Evolutionary conservation across 2,888 invertebrate genomes (phyloP).

Genomic region (Drosophila kanekoi): DNA sequence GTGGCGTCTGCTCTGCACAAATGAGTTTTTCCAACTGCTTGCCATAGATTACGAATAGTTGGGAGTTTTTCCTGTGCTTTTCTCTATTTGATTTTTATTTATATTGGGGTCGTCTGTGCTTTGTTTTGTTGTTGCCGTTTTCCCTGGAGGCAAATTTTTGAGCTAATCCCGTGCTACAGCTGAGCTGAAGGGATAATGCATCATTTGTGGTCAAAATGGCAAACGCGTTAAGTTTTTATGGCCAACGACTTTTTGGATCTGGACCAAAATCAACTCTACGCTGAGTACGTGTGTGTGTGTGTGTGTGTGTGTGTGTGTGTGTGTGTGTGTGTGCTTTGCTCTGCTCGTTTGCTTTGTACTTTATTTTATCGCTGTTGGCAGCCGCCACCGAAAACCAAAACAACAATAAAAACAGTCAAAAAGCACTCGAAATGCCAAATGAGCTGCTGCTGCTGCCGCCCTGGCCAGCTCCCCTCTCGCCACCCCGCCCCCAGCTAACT

Average conservation of each 20-base stretch:
- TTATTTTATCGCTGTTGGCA: slow-evolving; percentile 80
- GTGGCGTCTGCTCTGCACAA: slow-evolving; percentile 30
- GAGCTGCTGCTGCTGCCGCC: slow-evolving; percentile 54
- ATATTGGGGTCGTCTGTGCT: no score
- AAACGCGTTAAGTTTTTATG: slow-evolving; percentile 81
- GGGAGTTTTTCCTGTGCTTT: slow-evolving; percentile 1
- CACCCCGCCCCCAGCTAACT: background rate
- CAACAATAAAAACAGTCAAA: slow-evolving; percentile 78
- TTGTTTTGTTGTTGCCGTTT: slow-evolving; percentile 9
- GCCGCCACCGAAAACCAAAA: slow-evolving; percentile 60
- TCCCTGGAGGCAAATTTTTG: slow-evolving; percentile 69
- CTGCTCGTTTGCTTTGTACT: slow-evolving; percentile 74
- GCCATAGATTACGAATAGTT: slow-evolving; percentile 60
- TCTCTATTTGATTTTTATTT: background rate
- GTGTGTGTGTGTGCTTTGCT: slow-evolving; percentile 44
- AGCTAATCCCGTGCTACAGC: slow-evolving; percentile 63
- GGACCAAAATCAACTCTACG: slow-evolving; percentile 63
- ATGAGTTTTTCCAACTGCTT: slow-evolving; percentile 62
- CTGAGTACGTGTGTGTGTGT: slow-evolving; percentile 1
- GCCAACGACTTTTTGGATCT: slow-evolving; percentile 78
- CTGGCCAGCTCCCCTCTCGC: slow-evolving; percentile 3
- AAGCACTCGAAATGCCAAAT: slow-evolving; percentile 81
- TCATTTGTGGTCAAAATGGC: slow-evolving; percentile 81
- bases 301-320: slow-evolving; percentile 21
- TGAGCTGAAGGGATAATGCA: slow-evolving; percentile 64